Base-by-base conservation (phyloP, 2,797 vertebrate species). In the Euphonia xanthogaster region DNA sequence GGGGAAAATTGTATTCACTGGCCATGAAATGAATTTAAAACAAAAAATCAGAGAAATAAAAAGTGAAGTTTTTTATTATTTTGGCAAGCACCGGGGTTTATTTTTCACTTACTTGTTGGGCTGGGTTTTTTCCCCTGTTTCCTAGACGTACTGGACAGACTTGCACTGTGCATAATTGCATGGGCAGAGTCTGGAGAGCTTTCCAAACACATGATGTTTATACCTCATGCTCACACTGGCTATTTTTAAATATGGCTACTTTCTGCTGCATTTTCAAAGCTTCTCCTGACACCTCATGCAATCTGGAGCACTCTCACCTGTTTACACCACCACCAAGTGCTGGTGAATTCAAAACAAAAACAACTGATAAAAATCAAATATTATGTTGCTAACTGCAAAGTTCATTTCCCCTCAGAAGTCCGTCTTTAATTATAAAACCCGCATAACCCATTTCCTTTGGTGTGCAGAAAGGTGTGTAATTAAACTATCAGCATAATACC, bases 391-490 rank as follows among this genome's bases (percentile, higher is more conserved):
- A 95, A 96, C 95, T 93, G 87, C 83, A 96, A 97, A 95, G 93
- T 98, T 98, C 93, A 93, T 97, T 97, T 97, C 93, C 86, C 97
- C 91, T 98, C 94, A 84, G 88, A 97, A 98, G 97, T 96, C 96
- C 90, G 84, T 91, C 96, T 97, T 98, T 98, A 98, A 98, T 98
- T 98, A 98, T 73, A 96, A 97, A 98, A 98, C 94, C 96, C 79
- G 33, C 94, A 97, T 95, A 98, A 98, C 95, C 96, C 97, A 98
- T 98, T 98, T 98, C 97, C 98, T 98, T 98, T 97, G 97, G 97
- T 98, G 98, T 98, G 98, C 98, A 98, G 98, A 98, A 98, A 98
- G 97, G 98, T 98, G 98, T 98, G 98, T 98, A 98, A 98, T 98
- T 98, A 98, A 98, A 98, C 97, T 97, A 98, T 98, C 97, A 98